Evolutionary conservation across 2,888 invertebrate species (phyloP).

Genomic region (Eugnorisma glareosa): DNA sequence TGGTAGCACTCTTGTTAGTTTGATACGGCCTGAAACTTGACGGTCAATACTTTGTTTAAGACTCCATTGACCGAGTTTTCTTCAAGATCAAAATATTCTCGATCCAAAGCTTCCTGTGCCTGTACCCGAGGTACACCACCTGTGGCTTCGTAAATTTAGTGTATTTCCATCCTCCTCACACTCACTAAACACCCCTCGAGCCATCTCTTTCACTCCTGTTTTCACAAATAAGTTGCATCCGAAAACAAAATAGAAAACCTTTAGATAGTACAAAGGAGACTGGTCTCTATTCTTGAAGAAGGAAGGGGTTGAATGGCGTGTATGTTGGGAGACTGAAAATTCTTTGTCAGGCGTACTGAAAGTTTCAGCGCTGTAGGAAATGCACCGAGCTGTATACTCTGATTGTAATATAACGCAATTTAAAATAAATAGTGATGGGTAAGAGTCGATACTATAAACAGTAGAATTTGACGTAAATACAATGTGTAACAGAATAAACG

Average conservation of each 20-base stretch:
- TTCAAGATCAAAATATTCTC: slow-evolving; percentile 50
- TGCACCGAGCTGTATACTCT: slow-evolving; percentile 84
- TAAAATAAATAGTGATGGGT: slow-evolving; percentile 84
- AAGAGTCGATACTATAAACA: slow-evolving; percentile 52
- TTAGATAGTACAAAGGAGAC: slow-evolving; percentile 68
- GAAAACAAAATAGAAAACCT: slow-evolving; percentile 90
- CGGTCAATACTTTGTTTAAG: background rate
- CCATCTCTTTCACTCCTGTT: slow-evolving; percentile 84
- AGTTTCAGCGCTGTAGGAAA: slow-evolving; percentile 86
- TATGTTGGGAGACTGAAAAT: slow-evolving; percentile 68
- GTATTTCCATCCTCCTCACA: slow-evolving; percentile 80
- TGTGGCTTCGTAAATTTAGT: slow-evolving; percentile 90
- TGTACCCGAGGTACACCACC: slow-evolving; percentile 89
- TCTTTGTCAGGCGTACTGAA: slow-evolving; percentile 84
- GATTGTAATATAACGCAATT: slow-evolving; percentile 89
- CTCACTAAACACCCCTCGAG: slow-evolving; percentile 65
- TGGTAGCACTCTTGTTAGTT: background rate
- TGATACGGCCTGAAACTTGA: too few relatives aligned
- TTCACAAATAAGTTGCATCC: slow-evolving; percentile 90
- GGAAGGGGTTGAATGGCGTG: slow-evolving; percentile 72
- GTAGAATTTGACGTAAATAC: background rate
- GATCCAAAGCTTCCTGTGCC: slow-evolving; percentile 73
- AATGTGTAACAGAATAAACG: too few relatives aligned
- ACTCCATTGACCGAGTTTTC: background rate
- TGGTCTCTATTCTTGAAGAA: slow-evolving; percentile 61